Base-by-base conservation (phyloP, 1,140 invertebrate species). In the Drosophila erecta region DNA sequence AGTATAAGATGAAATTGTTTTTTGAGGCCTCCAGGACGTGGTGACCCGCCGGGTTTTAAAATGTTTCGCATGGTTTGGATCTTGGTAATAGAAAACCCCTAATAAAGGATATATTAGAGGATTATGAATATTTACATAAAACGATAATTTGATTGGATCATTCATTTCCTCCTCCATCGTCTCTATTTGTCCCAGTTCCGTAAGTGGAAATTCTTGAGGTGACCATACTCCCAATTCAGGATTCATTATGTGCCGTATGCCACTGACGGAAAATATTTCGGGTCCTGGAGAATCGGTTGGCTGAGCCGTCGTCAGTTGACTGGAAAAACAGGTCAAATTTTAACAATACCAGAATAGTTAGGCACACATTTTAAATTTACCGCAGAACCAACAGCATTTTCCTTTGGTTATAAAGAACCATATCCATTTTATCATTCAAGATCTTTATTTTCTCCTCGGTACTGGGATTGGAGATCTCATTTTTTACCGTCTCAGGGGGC, bases 1-100 rank as follows among this genome's bases (percentile, higher is more conserved):
- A 74, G 30, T 56, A 75, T 49, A 6, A 62, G 59, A 51, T 74
- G 58, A 38, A 75, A 75, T 14, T 75, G 40, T 44, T 46, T 75
- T 8, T 22, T 49, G 1, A 75, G 40, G 0, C 71, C 72, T 2
- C 70, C 72, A 51, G 46, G 17, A 27, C 51, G 59, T 5, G 41
- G 14, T 24, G n/a, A 56, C 2, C 51, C 59, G 2, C 54, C 50
- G 3, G 72, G 70, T 27, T 46, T 75, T 5, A 75, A 4, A 14
- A 74, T 62, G 5, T 64, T 37, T 20, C 35, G 41, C 69, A 74
- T 64, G 20, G 20, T 51, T 30, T 54, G 38, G 4, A 59, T 2
- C 69, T 72, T 10, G 2, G n/a, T 20, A 44, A 7, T 12, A 17
- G 35, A 7, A 14, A 14, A 30, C 11, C 22, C 12, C 6, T 27